Conservation (phyloP, 23 tunicate species). For the Ciona savignyi region DNA sequence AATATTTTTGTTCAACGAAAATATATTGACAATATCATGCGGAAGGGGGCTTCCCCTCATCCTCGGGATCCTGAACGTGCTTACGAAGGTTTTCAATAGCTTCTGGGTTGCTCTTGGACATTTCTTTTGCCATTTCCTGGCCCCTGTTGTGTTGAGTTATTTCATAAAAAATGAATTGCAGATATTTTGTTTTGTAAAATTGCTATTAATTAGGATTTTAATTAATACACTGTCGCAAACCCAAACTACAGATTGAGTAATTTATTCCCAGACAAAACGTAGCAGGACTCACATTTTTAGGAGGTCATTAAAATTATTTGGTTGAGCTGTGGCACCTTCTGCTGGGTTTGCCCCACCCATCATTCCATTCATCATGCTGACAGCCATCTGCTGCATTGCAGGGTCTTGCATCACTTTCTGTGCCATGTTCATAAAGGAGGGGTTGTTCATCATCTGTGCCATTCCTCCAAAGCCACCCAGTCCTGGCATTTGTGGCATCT, state of each 20-base stretch:
- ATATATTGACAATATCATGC: not conserved
- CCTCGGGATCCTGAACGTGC: slow-evolving; percentile 24
- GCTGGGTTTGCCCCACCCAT: slow-evolving; percentile 45
- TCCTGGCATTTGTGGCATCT: not conserved
- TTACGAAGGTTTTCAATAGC: slow-evolving; percentile 51
- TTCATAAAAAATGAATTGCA: no score
- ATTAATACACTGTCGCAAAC: no score
- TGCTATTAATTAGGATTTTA: no score
- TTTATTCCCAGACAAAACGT: not conserved
- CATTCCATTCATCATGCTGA: slow-evolving; percentile 79
- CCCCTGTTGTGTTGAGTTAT: no score
- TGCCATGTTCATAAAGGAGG: slow-evolving; percentile 91
- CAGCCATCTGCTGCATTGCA: slow-evolving; percentile 87
- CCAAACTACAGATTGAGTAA: no score
- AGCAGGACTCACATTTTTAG: slow-evolving; percentile 46
- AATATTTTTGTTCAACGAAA: not conserved
- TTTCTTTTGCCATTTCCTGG: slow-evolving; percentile 75
- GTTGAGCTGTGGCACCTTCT: slow-evolving; percentile 11
- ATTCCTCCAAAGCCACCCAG: slow-evolving; percentile 38
- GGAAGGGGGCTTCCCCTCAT: not conserved
- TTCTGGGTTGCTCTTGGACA: slow-evolving; percentile 73
- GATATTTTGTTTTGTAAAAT: no score
- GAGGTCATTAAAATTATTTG: slow-evolving; percentile 36
- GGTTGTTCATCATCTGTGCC: slow-evolving; percentile 63
- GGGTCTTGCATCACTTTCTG: slow-evolving; percentile 84